Base-by-base conservation (phyloP, 2,888 invertebrate species). In the Ornithoptera priamus region DNA sequence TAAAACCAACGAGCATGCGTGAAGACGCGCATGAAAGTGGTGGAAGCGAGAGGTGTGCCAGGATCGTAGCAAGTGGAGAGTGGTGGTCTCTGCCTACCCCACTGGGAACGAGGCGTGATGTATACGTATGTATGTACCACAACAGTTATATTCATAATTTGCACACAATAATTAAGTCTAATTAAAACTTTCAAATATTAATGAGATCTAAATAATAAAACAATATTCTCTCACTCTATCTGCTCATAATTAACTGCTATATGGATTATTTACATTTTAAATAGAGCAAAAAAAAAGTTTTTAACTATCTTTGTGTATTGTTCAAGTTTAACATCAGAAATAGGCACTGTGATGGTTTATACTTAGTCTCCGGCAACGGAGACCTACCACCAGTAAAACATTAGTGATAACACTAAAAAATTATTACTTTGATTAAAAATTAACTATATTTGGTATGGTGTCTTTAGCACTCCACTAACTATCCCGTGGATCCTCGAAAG, bases 401-500 rank as follows among this genome's bases (percentile, higher is more conserved):
- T 50, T 50, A 50, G 15, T 5, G 15, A 5, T 17, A 50, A 5
- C 10, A 50, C 15, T 50, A 50, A 50, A 50, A 50, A 59, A 30
- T 59, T 59, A 24, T 22, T 22, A 24, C 30, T 1, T 2, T 30
- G 30, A 59, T 17, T 22, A 56, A 58, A 15, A 10, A 62, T 24
- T 20, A 46, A 46, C 56, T 4, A 17, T 65, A 64, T 57, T 64
- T 64, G 57, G 56, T 57, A 56, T 18, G 3, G 17, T 64, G 10
- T 30, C 24, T 18, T 30, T 61, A 30, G 30, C 2, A 30, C 30
- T 30, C 30, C 30, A 30, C 30, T 24, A 24, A 24, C 24, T 30
- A 30, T 30, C 30, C 3, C 30, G 3, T 30, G 30, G 30, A 30
- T 3, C 30, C 30, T 30, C 30, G 3, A 30, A 30, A 5, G 30